Base-by-base conservation (phyloP, 92 coral and sea anemone genomes). In the Paramuricea clavata region DNA sequence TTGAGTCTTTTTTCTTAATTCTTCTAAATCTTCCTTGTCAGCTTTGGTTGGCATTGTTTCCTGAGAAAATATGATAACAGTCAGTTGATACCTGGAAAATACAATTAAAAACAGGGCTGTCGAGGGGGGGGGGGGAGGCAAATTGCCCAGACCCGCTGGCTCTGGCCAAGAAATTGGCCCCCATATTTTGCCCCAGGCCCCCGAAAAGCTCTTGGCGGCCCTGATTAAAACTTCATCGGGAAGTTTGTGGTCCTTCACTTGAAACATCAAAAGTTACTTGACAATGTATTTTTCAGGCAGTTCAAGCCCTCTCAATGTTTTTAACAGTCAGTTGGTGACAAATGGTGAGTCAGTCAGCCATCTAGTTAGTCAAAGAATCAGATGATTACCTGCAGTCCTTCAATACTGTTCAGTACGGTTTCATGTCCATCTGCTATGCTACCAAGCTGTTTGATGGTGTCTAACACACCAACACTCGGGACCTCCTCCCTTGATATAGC, bases 11-110 rank as follows among this genome's bases (percentile, higher is more conserved):
- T 90, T 94, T 56, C 91, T 87, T 42, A 96, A 92, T 44, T 96
- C 99, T 17, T 93, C 98, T 69, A 96, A 74, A 62, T 96, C 99
- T 34, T 93, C 89, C 67, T 94, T 78, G 90, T 94, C 92, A 43
- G 99, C 99, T 82, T 96, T 96, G 68, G 82, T 94, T 1, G 98
- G 99, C 99, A 96, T 96, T 87, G 89, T 92, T 79, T 91, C 99
- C 99, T 96, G 16, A 43, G 50, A 72, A 26, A 73, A 56, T 36
- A 32, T 25, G 6, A 23, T 36, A 13, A 3, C 12, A 12, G 52
- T 47, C 15, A 12, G 13, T 9, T 12, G 9, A 12, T 47, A 1
- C 2, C 52, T 47, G 4, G 42, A 36, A 42, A 5, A 12, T 42
- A 42, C 49, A n/a, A n/a, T 52, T 39, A 79, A 26, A 59, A 32